Conservation (phyloP, 2,113 vertebrate genomes). For the Chlorocebus sabaeus region DNA sequence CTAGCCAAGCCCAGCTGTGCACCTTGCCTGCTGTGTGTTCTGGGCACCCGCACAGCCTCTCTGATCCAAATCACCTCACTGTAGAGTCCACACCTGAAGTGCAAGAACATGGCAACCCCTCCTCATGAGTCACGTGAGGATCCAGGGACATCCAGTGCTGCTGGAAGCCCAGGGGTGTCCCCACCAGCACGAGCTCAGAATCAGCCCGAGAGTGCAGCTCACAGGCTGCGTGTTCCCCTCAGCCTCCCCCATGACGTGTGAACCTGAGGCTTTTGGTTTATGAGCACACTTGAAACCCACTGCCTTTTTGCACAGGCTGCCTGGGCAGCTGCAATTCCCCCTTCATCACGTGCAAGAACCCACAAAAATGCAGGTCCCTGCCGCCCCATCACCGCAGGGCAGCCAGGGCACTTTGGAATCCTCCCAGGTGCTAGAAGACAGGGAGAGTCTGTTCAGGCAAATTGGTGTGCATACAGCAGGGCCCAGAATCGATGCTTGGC, state of each 20-base stretch:
- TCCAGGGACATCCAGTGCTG: neutral
- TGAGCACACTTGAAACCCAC: neutral
- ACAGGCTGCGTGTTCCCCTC: rapidly evolving
- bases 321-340: too few relatives aligned
- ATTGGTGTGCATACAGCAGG: neutral
- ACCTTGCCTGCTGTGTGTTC: neutral
- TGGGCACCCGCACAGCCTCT: neutral
- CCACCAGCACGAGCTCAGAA: too few relatives aligned
- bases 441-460: rapidly evolving
- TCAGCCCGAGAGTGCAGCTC: neutral
- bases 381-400: neutral
- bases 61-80: neutral
- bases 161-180: neutral
- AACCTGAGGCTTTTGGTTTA: neutral
- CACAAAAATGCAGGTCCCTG: neutral
- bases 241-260: neutral
- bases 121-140: rapidly evolving
- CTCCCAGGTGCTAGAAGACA: neutral
- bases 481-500: neutral
- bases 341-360: neutral
- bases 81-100: neutral
- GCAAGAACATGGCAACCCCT: neutral
- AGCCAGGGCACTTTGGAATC: neutral
- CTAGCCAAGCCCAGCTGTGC: neutral
- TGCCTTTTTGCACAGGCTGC: neutral